Conservation (phyloP, 2,888 invertebrate species). For the Poecilus cupreus region DNA sequence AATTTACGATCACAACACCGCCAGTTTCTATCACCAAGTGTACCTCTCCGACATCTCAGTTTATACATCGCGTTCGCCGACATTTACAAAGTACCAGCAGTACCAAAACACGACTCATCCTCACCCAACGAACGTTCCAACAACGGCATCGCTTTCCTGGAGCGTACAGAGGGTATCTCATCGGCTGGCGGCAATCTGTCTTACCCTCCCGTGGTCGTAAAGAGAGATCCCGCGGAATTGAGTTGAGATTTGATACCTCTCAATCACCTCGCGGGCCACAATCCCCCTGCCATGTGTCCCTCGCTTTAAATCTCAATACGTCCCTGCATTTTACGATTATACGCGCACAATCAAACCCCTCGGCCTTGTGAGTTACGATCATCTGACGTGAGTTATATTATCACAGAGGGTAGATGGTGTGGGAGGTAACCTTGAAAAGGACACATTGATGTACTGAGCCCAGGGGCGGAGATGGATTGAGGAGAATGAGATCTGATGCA, state of each 20-base stretch:
- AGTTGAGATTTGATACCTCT: conserved; percentile 59
- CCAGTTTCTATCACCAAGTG: neutral
- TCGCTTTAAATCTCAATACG: conserved; percentile 50
- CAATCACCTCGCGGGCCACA: conserved; percentile 31
- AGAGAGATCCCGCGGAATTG: conserved; percentile 53
- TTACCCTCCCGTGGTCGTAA: conserved; percentile 45
- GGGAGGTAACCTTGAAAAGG: neutral
- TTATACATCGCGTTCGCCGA: neutral
- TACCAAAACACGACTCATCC: neutral
- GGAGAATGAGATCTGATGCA: neutral
- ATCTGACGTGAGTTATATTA: conserved; percentile 57
- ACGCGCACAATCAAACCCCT: conserved; percentile 53
- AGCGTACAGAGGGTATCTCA: neutral
- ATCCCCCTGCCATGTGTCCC: neutral
- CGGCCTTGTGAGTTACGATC: conserved; percentile 45
- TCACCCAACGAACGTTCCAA: neutral
- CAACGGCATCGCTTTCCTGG: too few relatives aligned
- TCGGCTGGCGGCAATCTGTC: conserved; percentile 48
- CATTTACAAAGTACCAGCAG: neutral
- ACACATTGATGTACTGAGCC: neutral
- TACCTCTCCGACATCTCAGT: neutral
- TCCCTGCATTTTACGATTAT: conserved; percentile 57
- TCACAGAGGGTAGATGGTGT: neutral
- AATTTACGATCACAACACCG: neutral
- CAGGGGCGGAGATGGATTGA: neutral